Evolutionary conservation across 2,797 vertebrate genomes (phyloP).

Genomic region (Urophycis tenuis): DNA sequence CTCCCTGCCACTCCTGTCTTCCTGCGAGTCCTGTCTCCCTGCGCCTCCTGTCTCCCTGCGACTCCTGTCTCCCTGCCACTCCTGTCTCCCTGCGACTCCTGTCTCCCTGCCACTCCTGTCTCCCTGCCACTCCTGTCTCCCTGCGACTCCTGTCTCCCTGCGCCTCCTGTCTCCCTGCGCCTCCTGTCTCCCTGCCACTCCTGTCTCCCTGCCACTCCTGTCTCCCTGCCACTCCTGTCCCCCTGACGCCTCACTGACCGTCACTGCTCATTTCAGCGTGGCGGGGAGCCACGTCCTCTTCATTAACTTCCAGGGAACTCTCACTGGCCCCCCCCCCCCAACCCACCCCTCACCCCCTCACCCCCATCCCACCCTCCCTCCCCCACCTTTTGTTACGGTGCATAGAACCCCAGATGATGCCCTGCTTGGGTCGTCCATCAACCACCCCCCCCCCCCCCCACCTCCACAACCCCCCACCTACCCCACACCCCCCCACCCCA

Average conservation of each 20-base stretch:
- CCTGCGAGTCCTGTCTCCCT: not conserved
- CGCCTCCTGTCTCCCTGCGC: too few relatives aligned
- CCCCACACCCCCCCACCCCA: constrained; percentile 24
- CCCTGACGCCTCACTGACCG: not conserved
- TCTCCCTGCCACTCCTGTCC: not conserved
- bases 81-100: not conserved
- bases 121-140: too few relatives aligned
- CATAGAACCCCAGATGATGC: constrained; percentile 65
- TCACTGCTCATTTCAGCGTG: not conserved
- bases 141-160: not conserved
- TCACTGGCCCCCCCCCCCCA: not conserved
- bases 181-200: too few relatives aligned
- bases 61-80: too few relatives aligned
- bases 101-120: not conserved
- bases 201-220: not conserved
- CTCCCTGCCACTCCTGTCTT: too few relatives aligned
- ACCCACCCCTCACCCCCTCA: not conserved
- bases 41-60: too few relatives aligned
- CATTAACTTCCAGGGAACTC: constrained; percentile 53
- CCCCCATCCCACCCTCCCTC: not conserved
- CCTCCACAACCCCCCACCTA: constrained; percentile 40
- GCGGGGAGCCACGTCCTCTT: constrained; percentile 40
- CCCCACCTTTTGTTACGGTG: constrained; percentile 58
- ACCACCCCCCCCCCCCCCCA: constrained; percentile 22
- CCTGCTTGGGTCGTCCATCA: constrained; percentile 65